Evolutionary conservation across 2,113 vertebrate species (phyloP), one percentile per base, ranked within the genome.

Genomic region (Bubo scandiacus): DNA sequence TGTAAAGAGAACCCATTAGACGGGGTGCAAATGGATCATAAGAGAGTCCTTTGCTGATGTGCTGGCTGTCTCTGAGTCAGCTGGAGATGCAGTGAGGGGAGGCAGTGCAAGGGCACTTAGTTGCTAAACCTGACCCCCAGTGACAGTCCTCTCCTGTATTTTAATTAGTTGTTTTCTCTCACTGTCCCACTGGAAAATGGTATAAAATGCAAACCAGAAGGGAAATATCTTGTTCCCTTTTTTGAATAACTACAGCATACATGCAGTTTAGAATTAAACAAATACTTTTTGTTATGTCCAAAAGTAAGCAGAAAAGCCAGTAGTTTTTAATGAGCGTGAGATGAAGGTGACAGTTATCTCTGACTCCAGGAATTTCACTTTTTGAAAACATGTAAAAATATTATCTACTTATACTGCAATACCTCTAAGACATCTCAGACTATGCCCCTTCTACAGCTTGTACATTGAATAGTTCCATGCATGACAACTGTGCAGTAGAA

Each of bases 71-170:
- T 23, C 74, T 38, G n/a, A 45, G n/a, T 4, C 3, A 16, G 3
- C 4, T 18, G 11, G 9, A 38, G 32, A 34, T 8, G 15, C 6
- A 2, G 30, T 10, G 27, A 42, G 14, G 11, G 16, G 10, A 75
- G 11, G 10, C 2, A 0, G 15, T 25, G 20, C 10, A 65, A 74
- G 20, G 10, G 6, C 15, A 73, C 1, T 0, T 29, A 9, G 14
- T 2, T 65, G 40, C 25, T 43, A 70, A 82, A 52, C 22, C 15
- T 0, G 0, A 42, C 6, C 11, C 19, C 22, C 9, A 11, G 49
- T 32, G 36, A 20, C 21, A 42, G 36, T 36, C 45, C 13, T 49
- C 3, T 13, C 25, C 71, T 77, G 58, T 40, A 9, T 38, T 63
- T 43, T 62, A 38, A 47, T 74, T 26, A 15, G 4, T 32, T 51